Percentiles rank a stretch among this genome's conserved stretches.
Conservation (phyloP, 2,888 invertebrate genomes). For the Nudaria mundana region DNA sequence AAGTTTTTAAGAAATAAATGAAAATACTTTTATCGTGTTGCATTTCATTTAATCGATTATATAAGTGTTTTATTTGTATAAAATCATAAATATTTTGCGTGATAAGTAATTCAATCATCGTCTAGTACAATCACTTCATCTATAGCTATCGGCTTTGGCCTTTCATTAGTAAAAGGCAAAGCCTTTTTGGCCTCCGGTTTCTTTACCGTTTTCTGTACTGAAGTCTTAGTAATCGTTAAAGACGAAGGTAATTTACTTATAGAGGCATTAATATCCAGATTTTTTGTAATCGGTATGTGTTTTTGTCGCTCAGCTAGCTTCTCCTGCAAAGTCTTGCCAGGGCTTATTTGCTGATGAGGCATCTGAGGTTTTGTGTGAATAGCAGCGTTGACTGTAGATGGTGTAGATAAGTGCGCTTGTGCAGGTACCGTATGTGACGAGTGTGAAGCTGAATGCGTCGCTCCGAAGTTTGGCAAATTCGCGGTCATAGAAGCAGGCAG, state of each 20-base stretch:
- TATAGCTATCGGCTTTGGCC: conserved; percentile 58
- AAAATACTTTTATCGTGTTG: conserved; percentile 17
- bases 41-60: conserved; percentile 24
- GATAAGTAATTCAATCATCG: conserved; percentile 72
- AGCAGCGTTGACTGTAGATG: conserved; percentile 48
- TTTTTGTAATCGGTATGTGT: conserved; percentile 49
- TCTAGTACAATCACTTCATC: conserved; percentile 74
- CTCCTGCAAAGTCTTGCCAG: conserved; percentile 85
- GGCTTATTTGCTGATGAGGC: conserved; percentile 73
- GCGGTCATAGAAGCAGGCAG: conserved; percentile 64
- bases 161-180: conserved; percentile 45
- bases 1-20: conserved; percentile 43
- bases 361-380: conserved; percentile 60
- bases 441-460: conserved; percentile 23
- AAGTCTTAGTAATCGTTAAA: conserved; percentile 74
- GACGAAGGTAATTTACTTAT: conserved; percentile 76
- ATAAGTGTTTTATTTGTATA: conserved; percentile 6
- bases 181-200: conserved; percentile 60
- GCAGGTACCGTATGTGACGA: conserved; percentile 40
- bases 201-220: conserved; percentile 46
- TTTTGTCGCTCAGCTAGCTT: conserved; percentile 85
- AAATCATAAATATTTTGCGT: conserved; percentile 6
- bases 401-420: conserved; percentile 58
- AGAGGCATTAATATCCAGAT: conserved; percentile 59
- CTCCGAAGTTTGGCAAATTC: conserved; percentile 46